Conservation (phyloP, 2,888 invertebrate genomes). For the Pristionchus entomophagus region DNA sequence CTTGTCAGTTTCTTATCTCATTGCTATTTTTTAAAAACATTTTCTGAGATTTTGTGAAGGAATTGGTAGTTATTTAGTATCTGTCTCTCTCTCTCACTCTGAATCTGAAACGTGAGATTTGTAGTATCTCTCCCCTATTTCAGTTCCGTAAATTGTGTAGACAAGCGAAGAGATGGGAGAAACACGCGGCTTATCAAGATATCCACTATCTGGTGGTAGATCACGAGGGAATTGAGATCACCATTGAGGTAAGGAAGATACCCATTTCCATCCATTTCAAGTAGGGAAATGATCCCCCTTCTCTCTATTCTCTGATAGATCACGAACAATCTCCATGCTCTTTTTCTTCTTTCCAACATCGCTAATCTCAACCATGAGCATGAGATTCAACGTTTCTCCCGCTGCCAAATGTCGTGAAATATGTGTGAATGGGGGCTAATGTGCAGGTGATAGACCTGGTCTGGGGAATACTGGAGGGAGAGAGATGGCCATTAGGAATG, state of each 20-base stretch:
- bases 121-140: background rate
- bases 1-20: background rate
- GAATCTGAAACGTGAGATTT: background rate
- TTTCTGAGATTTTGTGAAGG: background rate
- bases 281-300: too few relatives aligned
- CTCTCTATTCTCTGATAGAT: background rate
- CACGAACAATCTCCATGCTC: too few relatives aligned
- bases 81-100: background rate
- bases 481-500: slow-evolving; percentile 41
- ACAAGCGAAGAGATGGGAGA: slow-evolving; percentile 44
- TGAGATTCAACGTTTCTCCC: background rate
- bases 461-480: slow-evolving; percentile 42
- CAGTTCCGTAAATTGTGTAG: slow-evolving; percentile 32
- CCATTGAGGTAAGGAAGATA: slow-evolving; percentile 25
- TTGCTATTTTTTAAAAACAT: background rate
- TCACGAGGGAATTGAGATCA: background rate
- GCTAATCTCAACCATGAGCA: too few relatives aligned
- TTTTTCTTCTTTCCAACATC: too few relatives aligned
- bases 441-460: slow-evolving; percentile 27
- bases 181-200: slow-evolving; percentile 34
- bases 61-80: too few relatives aligned
- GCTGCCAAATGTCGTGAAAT: slow-evolving; percentile 5
- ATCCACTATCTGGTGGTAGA: slow-evolving; percentile 32
- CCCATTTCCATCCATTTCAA: background rate
- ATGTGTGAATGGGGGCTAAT: background rate